phyloP scores from a whole-genome alignment of 2,797 vertebrate genomes.

The Propithecus perrieri region DNA sequence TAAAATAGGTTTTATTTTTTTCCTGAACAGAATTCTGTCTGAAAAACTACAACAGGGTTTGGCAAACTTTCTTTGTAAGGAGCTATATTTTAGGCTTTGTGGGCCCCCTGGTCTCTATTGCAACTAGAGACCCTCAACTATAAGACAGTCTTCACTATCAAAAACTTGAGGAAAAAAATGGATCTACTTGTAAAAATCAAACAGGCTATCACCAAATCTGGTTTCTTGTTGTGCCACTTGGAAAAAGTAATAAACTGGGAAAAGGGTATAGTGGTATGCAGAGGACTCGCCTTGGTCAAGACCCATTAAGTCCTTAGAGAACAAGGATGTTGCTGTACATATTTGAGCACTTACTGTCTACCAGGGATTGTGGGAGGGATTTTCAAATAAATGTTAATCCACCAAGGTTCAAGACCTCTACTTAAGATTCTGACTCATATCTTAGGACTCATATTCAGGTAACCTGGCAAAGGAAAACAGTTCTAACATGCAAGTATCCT shows the following conservation, averaged over 20 bases:
- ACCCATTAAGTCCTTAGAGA: neutral
- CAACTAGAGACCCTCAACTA: neutral
- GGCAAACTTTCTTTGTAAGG: neutral
- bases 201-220: neutral
- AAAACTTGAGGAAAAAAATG: constrained; percentile 5
- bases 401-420: neutral
- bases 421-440: neutral
- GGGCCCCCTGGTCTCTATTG: neutral
- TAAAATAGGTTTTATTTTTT: constrained; percentile 21
- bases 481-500: neutral
- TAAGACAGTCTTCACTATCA: neutral
- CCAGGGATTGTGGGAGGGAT: neutral
- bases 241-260: neutral
- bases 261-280: neutral
- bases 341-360: neutral
- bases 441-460: neutral
- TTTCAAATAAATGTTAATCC: constrained; percentile 21
- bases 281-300: neutral
- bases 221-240: neutral
- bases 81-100: neutral
- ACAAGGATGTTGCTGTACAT: neutral
- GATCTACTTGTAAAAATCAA: neutral
- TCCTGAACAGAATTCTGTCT: constrained; percentile 2
- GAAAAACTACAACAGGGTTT: neutral
- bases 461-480: neutral